Evolutionary conservation across 2,888 invertebrate genomes (phyloP).

Genomic region (Tetanocera ferruginea): DNA sequence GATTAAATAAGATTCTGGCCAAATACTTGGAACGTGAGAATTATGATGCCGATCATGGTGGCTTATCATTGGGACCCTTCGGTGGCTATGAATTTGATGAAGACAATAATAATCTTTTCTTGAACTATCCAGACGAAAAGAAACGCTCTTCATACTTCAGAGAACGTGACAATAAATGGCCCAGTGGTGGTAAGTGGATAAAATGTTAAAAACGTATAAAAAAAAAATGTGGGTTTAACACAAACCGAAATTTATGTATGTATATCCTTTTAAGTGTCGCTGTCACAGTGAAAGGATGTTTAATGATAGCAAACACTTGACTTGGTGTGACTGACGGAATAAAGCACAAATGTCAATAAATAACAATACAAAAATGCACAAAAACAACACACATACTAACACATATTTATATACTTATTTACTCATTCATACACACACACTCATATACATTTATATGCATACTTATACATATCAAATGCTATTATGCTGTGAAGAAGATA

Average conservation of each 20-base stretch:
- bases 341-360: background rate
- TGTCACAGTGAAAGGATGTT: background rate
- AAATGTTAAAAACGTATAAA: background rate
- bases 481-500: no score
- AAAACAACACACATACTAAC: background rate
- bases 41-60: conserved; percentile 59
- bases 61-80: conserved; percentile 54
- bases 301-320: conserved; percentile 14
- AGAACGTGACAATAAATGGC: conserved; percentile 64
- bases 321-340: conserved; percentile 12
- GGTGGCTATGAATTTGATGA: conserved; percentile 64
- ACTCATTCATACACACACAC: background rate
- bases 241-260: background rate
- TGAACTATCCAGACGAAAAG: conserved; percentile 60
- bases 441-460: background rate
- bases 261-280: background rate
- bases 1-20: conserved; percentile 66
- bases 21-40: conserved; percentile 66
- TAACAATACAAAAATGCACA: no score
- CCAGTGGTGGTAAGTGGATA: background rate
- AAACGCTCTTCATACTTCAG: conserved; percentile 66
- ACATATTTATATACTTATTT: background rate
- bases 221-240: background rate
- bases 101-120: conserved; percentile 55
- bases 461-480: background rate